These are phyloP conservation scores for Paradoxurus hermaphroditus DNA, from an alignment of 2,113 vertebrate genomes.

Conservation along the genomic window DNA sequence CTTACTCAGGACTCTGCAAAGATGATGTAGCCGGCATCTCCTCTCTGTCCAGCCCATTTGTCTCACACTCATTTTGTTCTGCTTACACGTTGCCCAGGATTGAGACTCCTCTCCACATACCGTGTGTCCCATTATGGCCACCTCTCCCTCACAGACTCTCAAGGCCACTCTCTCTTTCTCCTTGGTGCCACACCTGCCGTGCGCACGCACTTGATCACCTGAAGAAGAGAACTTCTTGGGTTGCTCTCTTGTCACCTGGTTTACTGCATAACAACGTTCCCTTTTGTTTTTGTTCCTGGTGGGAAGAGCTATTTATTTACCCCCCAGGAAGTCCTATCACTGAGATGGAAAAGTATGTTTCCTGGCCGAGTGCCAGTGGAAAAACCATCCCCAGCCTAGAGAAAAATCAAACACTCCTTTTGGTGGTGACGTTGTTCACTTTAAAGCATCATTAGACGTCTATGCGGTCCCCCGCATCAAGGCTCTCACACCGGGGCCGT, in stretches of 20 bases:
- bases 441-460: neutral
- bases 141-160: neutral
- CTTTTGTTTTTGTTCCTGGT: conserved; percentile 25
- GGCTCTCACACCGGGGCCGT: fast-evolving
- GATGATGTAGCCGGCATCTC: neutral
- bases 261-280: neutral
- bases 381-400: neutral
- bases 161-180: neutral
- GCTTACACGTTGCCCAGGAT: neutral
- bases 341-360: neutral
- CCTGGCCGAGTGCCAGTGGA: neutral
- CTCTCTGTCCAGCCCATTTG: neutral
- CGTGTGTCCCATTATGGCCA: neutral
- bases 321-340: neutral
- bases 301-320: conserved; percentile 26
- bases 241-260: neutral
- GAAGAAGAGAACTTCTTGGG: neutral
- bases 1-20: neutral
- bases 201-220: neutral
- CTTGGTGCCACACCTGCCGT: neutral
- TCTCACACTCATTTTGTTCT: neutral
- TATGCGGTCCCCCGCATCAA: fast-evolving
- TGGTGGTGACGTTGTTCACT: neutral
- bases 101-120: neutral
- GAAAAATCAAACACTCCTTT: neutral